Conservation (phyloP, 2,888 invertebrate genomes). For the Microchrysa polita region DNA sequence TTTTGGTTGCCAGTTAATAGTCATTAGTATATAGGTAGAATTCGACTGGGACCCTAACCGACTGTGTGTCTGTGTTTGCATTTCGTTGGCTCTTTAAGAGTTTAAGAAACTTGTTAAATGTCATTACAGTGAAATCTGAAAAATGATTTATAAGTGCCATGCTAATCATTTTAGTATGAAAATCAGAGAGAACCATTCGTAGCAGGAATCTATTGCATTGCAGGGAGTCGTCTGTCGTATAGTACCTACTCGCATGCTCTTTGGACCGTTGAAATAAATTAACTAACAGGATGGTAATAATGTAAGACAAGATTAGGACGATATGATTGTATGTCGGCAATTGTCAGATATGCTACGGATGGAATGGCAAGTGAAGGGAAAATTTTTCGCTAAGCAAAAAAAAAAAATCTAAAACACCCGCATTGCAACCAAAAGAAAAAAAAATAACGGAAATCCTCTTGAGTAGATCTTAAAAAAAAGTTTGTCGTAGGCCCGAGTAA, state of each 20-base stretch:
- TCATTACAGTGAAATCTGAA: conserved; percentile 47
- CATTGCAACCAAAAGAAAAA: no score
- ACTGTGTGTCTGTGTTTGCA: conserved; percentile 43
- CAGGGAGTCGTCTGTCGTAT: background rate
- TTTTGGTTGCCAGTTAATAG: no score
- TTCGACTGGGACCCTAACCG: conserved; percentile 33
- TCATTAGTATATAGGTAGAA: conserved; percentile 7
- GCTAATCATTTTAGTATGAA: conserved; percentile 26
- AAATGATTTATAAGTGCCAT: conserved; percentile 49
- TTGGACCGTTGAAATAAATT: background rate
- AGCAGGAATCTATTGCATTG: background rate
- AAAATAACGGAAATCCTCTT: no score
- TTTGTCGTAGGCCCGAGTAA: no score
- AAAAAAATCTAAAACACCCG: no score
- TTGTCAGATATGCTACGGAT: no score
- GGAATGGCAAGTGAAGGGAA: no score
- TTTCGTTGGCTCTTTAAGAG: conserved; percentile 45
- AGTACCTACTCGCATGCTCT: background rate
- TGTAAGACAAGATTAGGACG: background rate
- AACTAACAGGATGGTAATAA: conserved; percentile 5
- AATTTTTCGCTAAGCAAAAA: no score
- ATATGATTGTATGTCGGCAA: background rate
- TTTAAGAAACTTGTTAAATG: conserved; percentile 47
- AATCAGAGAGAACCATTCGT: background rate
- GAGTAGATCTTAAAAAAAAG: no score